These are phyloP conservation scores for Hippoglossus hippoglossus DNA, from an alignment of 2,797 vertebrate species.

Conservation along the genomic window DNA sequence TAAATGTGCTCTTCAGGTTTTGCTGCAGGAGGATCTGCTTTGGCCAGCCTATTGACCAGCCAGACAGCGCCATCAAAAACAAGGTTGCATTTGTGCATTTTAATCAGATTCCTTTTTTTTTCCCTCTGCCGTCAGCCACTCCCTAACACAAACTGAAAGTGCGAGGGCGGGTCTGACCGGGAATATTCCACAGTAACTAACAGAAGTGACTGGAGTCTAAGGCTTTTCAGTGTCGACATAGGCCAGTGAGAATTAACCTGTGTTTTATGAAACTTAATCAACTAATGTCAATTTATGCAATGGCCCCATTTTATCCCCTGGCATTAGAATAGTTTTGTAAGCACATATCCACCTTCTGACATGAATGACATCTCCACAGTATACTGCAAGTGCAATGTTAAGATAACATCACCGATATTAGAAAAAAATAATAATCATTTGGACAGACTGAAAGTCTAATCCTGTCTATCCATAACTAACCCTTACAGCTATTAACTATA, in stretches of 20 bases:
- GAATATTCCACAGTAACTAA: constrained; percentile 50
- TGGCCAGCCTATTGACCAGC: constrained; percentile 59
- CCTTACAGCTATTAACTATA: constrained; percentile 57
- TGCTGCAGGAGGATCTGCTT: constrained; percentile 67
- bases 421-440: constrained; percentile 46
- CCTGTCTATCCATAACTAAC: constrained; percentile 52
- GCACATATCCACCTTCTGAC: constrained; percentile 47
- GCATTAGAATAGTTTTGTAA: constrained; percentile 43
- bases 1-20: constrained; percentile 76
- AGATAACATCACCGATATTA: constrained; percentile 50
- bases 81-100: constrained; percentile 80
- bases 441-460: constrained; percentile 59
- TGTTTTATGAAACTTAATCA: constrained; percentile 33
- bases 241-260: constrained; percentile 37
- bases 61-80: constrained; percentile 84
- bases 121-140: constrained; percentile 41
- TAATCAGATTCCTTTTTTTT: constrained; percentile 51
- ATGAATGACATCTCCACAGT: constrained; percentile 60
- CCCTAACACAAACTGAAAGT: constrained; percentile 42
- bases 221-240: constrained; percentile 61
- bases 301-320: constrained; percentile 25
- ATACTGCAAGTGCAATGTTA: constrained; percentile 54
- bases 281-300: constrained; percentile 21
- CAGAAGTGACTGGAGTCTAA: constrained; percentile 67
- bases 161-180: constrained; percentile 50